A percentile compares a stretch with the other conserved stretches of the same genome.
Evolutionary conservation across 2,888 invertebrate species (phyloP).

Genomic region (Poecilus cupreus): DNA sequence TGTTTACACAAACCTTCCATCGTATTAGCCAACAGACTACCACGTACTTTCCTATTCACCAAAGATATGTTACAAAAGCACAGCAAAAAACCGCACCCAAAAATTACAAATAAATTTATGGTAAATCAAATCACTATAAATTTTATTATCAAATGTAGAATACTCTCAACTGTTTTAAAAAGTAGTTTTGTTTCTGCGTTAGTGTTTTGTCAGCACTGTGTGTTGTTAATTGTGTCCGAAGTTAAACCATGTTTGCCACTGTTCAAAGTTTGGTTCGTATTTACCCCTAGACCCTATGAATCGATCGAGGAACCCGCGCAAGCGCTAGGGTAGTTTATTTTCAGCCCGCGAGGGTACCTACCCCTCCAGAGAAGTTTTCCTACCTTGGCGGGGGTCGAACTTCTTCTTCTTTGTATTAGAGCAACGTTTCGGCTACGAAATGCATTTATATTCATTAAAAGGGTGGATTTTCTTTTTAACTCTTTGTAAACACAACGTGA

Average conservation of each 20-base stretch:
- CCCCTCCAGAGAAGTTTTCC: not conserved
- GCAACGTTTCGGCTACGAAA: slow-evolving; percentile 15
- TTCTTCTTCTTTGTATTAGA: slow-evolving; percentile 27
- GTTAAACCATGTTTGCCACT: slow-evolving; percentile 20
- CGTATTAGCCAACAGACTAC: not conserved
- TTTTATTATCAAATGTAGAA: not conserved
- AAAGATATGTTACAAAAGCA: not conserved
- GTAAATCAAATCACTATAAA: not conserved
- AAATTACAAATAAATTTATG: not conserved
- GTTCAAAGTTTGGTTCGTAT: slow-evolving; percentile 67
- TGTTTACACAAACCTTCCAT: not conserved
- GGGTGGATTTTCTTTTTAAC: slow-evolving; percentile 30
- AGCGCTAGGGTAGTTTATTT: slow-evolving; percentile 61
- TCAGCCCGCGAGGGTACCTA: slow-evolving; percentile 13
- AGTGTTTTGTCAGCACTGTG: slow-evolving; percentile 11
- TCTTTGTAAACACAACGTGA: slow-evolving; percentile 45
- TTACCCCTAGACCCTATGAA: slow-evolving; percentile 64
- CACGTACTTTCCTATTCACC: not conserved
- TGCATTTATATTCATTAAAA: slow-evolving; percentile 57
- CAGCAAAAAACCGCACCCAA: not conserved
- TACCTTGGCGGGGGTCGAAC: not conserved
- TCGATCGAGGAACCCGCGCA: slow-evolving; percentile 63
- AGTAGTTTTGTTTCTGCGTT: not conserved
- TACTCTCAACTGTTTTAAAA: no score
- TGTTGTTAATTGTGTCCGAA: not conserved